Evolutionary conservation across 2,888 invertebrate genomes (phyloP), one percentile per base, ranked within the genome.

Genomic region (Exocentrus adspersus): DNA sequence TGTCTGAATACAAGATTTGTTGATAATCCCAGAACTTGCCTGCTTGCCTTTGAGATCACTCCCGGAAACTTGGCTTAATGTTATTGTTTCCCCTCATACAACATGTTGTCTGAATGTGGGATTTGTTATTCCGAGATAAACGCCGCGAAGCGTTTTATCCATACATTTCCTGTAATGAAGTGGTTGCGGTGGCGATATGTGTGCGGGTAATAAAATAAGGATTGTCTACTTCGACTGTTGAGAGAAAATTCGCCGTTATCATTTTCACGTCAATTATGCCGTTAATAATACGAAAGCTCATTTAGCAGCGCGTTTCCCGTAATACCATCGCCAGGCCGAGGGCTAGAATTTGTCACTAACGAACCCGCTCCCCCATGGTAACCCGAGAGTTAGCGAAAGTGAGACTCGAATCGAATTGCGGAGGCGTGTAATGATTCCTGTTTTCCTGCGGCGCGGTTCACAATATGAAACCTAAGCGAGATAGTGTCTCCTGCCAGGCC

Each of bases 191-290:
- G n/a, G n/a, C n/a, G n/a, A n/a, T 24, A 24, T n/a, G 28, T 42
- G 24, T 24, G 28, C 2, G 7, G 42, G 14, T n/a, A n/a, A n/a
- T n/a, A n/a, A n/a, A n/a, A n/a, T n/a, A n/a, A n/a, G n/a, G 43
- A 16, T 19, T 43, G 45, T 57, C 14, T 46, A 32, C 45, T 46
- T 46, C 46, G 16, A 30, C 16, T 32, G n/a, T n/a, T 24, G 57
- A 46, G 46, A 46, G 57, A 56, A 50, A n/a, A 56, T 50, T 62
- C 50, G 50, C 50, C 19, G 57, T 57, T 57, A 65, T 68, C 64
- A 53, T 57, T 62, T 66, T 69, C 64, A 51, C 43, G 62, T 64
- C 65, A 66, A 68, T 68, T 68, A 68, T 62, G 58, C 56, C 66
- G 51, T 62, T 64, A 62, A 67, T 64, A 62, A 64, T 50, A 64